Conservation (phyloP, 2,113 vertebrate genomes). For the Eublepharis macularius region DNA sequence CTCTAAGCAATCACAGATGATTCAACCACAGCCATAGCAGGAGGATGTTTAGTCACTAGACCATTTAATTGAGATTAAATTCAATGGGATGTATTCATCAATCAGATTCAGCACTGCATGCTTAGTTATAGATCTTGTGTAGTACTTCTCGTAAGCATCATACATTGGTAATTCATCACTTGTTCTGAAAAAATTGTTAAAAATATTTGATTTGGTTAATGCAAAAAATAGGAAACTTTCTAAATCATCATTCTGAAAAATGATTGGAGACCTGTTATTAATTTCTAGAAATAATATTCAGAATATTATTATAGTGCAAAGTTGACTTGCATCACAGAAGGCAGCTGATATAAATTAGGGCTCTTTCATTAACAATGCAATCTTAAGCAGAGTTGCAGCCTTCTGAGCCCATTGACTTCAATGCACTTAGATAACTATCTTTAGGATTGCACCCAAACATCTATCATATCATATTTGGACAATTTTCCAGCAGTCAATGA, state of each 20-base stretch:
- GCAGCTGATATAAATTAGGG: background rate
- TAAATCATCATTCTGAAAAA: background rate
- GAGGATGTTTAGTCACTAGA: background rate
- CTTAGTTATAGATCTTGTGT: background rate
- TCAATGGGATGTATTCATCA: slow-evolving; percentile 1
- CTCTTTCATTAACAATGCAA: background rate
- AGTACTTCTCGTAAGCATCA: background rate
- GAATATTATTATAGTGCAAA: slow-evolving; percentile 15
- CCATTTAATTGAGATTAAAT: slow-evolving; percentile 17
- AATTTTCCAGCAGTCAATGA: background rate
- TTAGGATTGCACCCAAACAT: background rate
- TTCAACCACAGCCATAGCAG: background rate
- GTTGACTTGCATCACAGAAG: background rate
- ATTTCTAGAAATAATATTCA: slow-evolving; percentile 2
- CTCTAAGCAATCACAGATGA: background rate
- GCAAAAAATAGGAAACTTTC: slow-evolving; percentile 8
- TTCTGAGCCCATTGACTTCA: too few relatives aligned
- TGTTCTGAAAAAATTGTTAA: background rate
- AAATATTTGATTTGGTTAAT: slow-evolving; percentile 24
- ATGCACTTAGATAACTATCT: background rate
- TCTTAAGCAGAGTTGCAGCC: background rate
- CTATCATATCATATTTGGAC: background rate
- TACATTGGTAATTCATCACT: slow-evolving; percentile 6
- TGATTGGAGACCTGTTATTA: background rate
- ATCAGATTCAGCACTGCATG: background rate